These are phyloP conservation scores for Gari tellinella DNA, from an alignment of 2,888 invertebrate genomes.

Conservation along the genomic window DNA sequence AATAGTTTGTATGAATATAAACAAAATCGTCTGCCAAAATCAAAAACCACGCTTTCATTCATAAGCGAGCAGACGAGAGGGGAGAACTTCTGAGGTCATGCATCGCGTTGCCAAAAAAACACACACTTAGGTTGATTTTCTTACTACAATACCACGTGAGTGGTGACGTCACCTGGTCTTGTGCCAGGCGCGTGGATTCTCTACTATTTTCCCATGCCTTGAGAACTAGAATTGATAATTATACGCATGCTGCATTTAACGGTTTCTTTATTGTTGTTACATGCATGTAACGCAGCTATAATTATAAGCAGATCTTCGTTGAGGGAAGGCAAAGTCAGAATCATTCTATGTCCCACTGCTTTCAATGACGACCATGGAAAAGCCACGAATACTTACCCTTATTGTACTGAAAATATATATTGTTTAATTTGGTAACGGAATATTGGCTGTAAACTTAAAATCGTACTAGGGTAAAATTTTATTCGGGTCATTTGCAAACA, in stretches of 20 bases:
- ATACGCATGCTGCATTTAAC: constrained; percentile 61
- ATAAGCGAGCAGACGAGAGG: constrained; percentile 8
- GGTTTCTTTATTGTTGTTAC: constrained; percentile 46
- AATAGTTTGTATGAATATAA: not conserved
- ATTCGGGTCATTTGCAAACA: no score
- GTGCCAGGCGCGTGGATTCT: constrained; percentile 61
- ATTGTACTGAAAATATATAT: no score
- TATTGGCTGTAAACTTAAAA: no score
- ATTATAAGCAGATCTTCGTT: no score
- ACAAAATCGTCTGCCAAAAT: no score
- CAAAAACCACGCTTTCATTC: constrained; percentile 5
- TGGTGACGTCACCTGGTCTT: constrained; percentile 59
- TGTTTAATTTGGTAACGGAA: no score
- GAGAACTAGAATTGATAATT: constrained; percentile 46
- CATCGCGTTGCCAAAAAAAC: constrained; percentile 8
- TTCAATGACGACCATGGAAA: no score
- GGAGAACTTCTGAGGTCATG: constrained; percentile 1
- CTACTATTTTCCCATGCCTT: constrained; percentile 61
- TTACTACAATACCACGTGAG: constrained; percentile 38
- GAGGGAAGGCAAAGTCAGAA: no score
- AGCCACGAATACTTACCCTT: no score
- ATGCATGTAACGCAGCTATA: constrained; percentile 15
- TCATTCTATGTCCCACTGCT: no score
- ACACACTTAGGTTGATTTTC: not conserved
- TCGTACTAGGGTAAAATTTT: no score